These are phyloP conservation scores for Drosophila seguyi DNA, from an alignment of 1,140 invertebrate species.

Conservation along the genomic window DNA sequence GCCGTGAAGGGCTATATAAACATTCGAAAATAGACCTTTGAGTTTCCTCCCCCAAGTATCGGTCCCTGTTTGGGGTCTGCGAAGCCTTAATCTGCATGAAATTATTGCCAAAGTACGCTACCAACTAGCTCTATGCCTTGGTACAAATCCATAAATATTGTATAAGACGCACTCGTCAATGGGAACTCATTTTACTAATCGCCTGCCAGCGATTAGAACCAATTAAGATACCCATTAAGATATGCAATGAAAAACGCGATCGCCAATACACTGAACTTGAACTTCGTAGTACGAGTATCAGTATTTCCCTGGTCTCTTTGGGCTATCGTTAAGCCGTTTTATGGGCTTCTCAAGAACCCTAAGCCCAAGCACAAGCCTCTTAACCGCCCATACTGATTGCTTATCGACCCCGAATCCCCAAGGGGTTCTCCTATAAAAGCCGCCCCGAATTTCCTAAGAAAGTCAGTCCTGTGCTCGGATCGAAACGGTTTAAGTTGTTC, in stretches of 20 bases:
- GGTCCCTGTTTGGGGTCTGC: slow-evolving; percentile 13
- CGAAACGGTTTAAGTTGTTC: slow-evolving; percentile 1
- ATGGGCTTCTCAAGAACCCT: slow-evolving; percentile 23
- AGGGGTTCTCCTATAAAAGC: slow-evolving; percentile 36
- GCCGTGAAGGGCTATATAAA: slow-evolving; percentile 17
- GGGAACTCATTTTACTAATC: slow-evolving; percentile 46
- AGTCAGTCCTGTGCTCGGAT: slow-evolving; percentile 36
- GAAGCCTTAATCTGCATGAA: not conserved
- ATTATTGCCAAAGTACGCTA: not conserved
- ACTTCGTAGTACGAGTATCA: slow-evolving; percentile 23
- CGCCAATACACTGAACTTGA: slow-evolving; percentile 34
- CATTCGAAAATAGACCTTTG: slow-evolving; percentile 18
- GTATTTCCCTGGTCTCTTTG: slow-evolving; percentile 9
- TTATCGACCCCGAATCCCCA: slow-evolving; percentile 10
- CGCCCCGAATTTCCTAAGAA: not conserved
- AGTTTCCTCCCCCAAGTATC: not conserved
- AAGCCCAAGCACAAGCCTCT: slow-evolving; percentile 42
- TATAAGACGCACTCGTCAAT: slow-evolving; percentile 29
- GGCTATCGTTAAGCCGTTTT: slow-evolving; percentile 34
- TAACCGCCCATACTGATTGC: slow-evolving; percentile 18
- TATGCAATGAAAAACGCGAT: slow-evolving; percentile 12
- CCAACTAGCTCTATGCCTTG: not conserved
- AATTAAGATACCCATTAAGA: slow-evolving; percentile 31
- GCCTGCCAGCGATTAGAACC: slow-evolving; percentile 24
- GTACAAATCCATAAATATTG: slow-evolving; percentile 47